Percentiles rank a stretch among this genome's conserved stretches.
Conservation (phyloP, 2,797 vertebrate genomes). For the Syngnathus rostellatus region DNA sequence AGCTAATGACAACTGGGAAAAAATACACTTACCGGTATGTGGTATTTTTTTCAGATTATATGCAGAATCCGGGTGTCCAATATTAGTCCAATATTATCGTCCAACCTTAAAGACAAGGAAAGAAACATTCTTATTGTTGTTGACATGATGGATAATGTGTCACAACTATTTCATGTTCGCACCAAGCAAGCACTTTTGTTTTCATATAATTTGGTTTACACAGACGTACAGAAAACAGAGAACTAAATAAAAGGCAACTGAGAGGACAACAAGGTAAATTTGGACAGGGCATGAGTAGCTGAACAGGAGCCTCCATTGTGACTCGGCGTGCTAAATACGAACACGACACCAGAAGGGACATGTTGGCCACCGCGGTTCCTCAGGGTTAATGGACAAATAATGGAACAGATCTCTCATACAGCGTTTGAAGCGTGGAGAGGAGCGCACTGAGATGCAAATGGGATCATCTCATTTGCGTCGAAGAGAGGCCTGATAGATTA, state of each 20-base stretch:
- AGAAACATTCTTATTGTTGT: too few species aligned
- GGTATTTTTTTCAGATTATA: too few species aligned
- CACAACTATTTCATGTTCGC: background rate
- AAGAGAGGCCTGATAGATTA: constrained; percentile 43
- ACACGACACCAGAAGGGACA: constrained; percentile 7
- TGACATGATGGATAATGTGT: too few species aligned
- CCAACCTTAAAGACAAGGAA: too few species aligned
- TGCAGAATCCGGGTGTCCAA: too few species aligned
- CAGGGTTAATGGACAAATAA: constrained; percentile 27
- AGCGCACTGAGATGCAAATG: constrained; percentile 45
- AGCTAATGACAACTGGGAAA: too few species aligned
- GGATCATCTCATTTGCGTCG: constrained; percentile 23
- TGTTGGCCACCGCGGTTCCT: constrained; percentile 17
- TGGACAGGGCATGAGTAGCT: too few species aligned
- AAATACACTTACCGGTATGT: too few species aligned
- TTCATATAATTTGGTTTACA: background rate
- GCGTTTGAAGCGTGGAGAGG: constrained; percentile 14
- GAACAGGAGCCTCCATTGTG: background rate
- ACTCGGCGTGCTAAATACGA: constrained; percentile 5
- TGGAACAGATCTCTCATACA: constrained; percentile 33
- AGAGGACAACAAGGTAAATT: too few species aligned
- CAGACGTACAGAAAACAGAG: too few species aligned
- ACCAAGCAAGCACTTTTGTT: background rate
- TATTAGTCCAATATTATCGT: too few species aligned
- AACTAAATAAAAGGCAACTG: too few species aligned